These are phyloP conservation scores for Cephus pygmeus DNA, from an alignment of 2,888 invertebrate species.

Conservation along the genomic window DNA sequence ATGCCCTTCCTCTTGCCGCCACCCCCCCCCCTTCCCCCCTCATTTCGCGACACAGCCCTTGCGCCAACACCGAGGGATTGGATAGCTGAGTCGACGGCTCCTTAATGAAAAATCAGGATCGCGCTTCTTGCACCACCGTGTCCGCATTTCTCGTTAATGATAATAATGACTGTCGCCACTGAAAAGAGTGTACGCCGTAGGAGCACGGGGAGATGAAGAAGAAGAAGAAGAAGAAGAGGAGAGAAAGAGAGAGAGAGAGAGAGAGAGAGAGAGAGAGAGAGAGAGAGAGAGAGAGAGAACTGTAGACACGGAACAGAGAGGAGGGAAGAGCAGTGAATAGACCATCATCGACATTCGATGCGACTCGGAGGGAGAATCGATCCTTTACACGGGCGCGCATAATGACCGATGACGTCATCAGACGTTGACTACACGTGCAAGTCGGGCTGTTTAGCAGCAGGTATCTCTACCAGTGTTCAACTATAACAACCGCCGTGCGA, in stretches of 20 bases:
- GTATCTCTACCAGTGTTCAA: too few relatives aligned
- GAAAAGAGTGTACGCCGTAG: constrained; percentile 1
- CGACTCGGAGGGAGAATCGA: too few relatives aligned
- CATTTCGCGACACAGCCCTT: constrained; percentile 10
- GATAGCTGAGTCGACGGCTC: constrained; percentile 65
- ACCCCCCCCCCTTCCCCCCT: constrained; percentile 20
- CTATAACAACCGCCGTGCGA: too few relatives aligned
- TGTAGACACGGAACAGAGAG: constrained; percentile 9
- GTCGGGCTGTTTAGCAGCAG: too few relatives aligned
- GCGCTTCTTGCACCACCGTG: constrained; percentile 34
- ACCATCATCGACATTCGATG: too few relatives aligned
- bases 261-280: constrained; percentile 4
- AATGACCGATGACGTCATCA: too few relatives aligned
- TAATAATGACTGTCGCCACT: constrained; percentile 23
- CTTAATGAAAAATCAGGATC: constrained; percentile 66
- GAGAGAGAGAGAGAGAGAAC: constrained; percentile 14
- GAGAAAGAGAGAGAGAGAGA: too few relatives aligned
- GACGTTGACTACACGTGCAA: too few relatives aligned
- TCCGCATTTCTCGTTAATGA: constrained; percentile 35
- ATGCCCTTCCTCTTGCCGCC: constrained; percentile 19
- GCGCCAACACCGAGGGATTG: constrained; percentile 36
- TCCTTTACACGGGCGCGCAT: too few relatives aligned
- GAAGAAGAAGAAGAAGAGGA: constrained; percentile 5
- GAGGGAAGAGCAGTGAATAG: constrained; percentile 10
- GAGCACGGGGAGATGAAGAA: constrained; percentile 11